These are phyloP conservation scores for Sebastes cheni DNA, from an alignment of 2,797 vertebrate genomes.

Conservation along the genomic window DNA sequence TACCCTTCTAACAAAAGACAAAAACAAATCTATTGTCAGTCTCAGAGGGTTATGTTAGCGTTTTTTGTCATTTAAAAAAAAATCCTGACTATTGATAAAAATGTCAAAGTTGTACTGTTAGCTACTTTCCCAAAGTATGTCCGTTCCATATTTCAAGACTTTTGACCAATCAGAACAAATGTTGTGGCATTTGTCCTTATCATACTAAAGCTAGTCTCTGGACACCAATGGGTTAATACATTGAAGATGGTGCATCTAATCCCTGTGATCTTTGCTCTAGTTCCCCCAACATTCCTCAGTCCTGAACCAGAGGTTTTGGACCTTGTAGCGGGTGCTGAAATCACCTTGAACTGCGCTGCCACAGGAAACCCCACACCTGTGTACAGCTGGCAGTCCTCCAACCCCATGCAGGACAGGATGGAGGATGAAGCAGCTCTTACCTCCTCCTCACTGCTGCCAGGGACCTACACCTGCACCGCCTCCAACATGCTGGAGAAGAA, in stretches of 20 bases:
- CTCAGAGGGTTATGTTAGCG: no score
- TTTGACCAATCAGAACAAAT: no score
- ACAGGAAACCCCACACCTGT: conserved; percentile 74
- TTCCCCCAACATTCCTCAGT: conserved; percentile 70
- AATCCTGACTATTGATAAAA: no score
- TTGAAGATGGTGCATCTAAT: neutral
- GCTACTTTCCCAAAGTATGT: no score
- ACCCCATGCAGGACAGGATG: conserved; percentile 50
- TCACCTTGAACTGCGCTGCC: conserved; percentile 77
- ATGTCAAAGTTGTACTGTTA: no score
- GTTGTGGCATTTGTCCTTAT: no score
- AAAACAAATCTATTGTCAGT: no score
- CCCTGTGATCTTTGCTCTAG: conserved; percentile 43
- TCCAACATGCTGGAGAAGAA: conserved; percentile 75
- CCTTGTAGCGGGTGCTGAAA: conserved; percentile 54
- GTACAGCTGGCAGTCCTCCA: conserved; percentile 76
- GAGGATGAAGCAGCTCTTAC: conserved; percentile 61
- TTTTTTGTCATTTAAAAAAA: no score
- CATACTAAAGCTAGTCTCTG: no score
- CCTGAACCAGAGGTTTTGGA: conserved; percentile 71
- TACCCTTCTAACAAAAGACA: no score
- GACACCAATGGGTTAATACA: neutral
- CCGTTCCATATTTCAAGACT: no score
- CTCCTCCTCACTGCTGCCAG: conserved; percentile 68
- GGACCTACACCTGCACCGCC: conserved; percentile 79